Conservation (phyloP, 2,888 invertebrate genomes). For the Rhagonycha fulva region DNA sequence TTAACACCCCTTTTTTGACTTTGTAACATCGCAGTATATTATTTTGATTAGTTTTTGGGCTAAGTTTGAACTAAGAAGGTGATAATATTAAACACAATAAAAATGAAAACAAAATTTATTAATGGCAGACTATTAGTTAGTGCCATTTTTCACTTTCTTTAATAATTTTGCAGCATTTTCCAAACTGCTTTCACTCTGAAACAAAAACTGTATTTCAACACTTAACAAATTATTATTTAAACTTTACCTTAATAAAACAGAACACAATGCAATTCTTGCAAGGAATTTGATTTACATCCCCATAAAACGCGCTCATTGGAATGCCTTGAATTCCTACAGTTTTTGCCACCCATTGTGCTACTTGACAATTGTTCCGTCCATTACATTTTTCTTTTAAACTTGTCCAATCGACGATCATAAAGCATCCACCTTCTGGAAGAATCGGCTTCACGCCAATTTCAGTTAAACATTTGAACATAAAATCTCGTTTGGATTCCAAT, state of each 20-base stretch:
- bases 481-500: conserved; percentile 78
- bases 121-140: neutral
- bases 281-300: conserved; percentile 73
- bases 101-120: neutral
- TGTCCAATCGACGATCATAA: conserved; percentile 93
- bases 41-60: too few species aligned
- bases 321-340: conserved; percentile 91
- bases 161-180: neutral
- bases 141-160: conserved; percentile 30
- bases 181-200: neutral
- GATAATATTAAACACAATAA: too few species aligned
- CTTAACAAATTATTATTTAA: neutral
- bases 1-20: too few species aligned
- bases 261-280: conserved; percentile 88
- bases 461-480: conserved; percentile 71
- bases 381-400: conserved; percentile 71
- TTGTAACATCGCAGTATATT: too few species aligned
- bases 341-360: conserved; percentile 95
- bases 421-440: conserved; percentile 96
- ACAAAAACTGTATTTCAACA: neutral
- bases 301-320: conserved; percentile 93
- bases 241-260: conserved; percentile 86
- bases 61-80: too few species aligned
- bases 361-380: conserved; percentile 81
- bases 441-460: conserved; percentile 89